Conservation (phyloP, 1,140 invertebrate species). For the Ptiloglossa arizonensis region DNA sequence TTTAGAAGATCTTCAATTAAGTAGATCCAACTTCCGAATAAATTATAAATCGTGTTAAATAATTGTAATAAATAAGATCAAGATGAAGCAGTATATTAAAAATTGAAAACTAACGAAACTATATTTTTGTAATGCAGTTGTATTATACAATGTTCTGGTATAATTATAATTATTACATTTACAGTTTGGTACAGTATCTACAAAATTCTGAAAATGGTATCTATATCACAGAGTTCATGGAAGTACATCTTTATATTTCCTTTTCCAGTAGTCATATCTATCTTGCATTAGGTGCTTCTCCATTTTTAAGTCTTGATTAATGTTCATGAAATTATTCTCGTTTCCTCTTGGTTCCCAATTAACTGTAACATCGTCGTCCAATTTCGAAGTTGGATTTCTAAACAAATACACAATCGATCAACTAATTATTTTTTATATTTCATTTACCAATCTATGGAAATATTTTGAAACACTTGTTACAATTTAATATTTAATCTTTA, state of each 20-base stretch:
- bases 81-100: no score
- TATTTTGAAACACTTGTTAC: no score
- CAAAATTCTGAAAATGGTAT: neutral
- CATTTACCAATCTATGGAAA: no score
- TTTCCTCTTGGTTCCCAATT: constrained; percentile 78
- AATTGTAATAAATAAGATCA: no score
- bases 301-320: constrained; percentile 76
- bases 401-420: constrained; percentile 22
- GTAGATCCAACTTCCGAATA: no score
- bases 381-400: constrained; percentile 81
- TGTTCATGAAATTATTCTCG: constrained; percentile 78
- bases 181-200: neutral
- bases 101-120: no score
- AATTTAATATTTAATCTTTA: no score
- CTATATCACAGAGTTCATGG: neutral
- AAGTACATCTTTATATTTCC: constrained; percentile 68
- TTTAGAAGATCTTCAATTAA: no score
- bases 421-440: neutral
- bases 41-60: no score
- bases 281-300: constrained; percentile 75
- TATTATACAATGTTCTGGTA: neutral
- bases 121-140: neutral
- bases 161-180: neutral
- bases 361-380: constrained; percentile 71
- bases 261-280: constrained; percentile 77